A percentile compares a stretch with the other conserved stretches of the same genome.
Evolutionary conservation across 2,888 invertebrate genomes (phyloP).

Genomic region (Orthosia incerta): DNA sequence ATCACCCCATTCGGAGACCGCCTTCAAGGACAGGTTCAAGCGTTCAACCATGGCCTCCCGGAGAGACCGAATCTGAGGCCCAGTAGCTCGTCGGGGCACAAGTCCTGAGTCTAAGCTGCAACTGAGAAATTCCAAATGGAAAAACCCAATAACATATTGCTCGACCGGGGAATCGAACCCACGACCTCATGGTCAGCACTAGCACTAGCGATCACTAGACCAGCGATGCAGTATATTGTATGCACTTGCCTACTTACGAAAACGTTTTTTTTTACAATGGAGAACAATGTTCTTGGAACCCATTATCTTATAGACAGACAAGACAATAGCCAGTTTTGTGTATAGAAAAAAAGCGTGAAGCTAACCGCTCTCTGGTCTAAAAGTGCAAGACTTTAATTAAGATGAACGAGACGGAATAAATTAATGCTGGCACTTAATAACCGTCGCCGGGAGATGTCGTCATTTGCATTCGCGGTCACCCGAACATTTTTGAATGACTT

Average conservation of each 20-base stretch:
- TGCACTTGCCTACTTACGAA: neutral
- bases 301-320: neutral
- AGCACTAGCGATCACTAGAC: too few relatives aligned
- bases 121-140: too few relatives aligned
- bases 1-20: too few relatives aligned
- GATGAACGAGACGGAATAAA: slow-evolving; percentile 75
- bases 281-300: neutral
- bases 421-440: slow-evolving; percentile 73
- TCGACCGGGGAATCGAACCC: too few relatives aligned
- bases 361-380: slow-evolving; percentile 53
- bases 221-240: neutral
- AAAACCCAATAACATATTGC: too few relatives aligned
- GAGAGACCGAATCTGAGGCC: too few relatives aligned
- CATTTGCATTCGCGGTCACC: slow-evolving; percentile 73
- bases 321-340: neutral
- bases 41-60: too few relatives aligned
- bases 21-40: too few relatives aligned
- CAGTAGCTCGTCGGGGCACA: too few relatives aligned
- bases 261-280: neutral
- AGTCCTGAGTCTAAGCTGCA: too few relatives aligned
- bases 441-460: slow-evolving; percentile 65
- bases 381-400: slow-evolving; percentile 80
- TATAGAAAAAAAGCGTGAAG: slow-evolving; percentile 10
- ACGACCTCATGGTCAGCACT: too few relatives aligned
- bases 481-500: slow-evolving; percentile 69